These are phyloP conservation scores for Pelobates cultripes DNA, from an alignment of 2,797 vertebrate genomes.

Conservation along the genomic window DNA sequence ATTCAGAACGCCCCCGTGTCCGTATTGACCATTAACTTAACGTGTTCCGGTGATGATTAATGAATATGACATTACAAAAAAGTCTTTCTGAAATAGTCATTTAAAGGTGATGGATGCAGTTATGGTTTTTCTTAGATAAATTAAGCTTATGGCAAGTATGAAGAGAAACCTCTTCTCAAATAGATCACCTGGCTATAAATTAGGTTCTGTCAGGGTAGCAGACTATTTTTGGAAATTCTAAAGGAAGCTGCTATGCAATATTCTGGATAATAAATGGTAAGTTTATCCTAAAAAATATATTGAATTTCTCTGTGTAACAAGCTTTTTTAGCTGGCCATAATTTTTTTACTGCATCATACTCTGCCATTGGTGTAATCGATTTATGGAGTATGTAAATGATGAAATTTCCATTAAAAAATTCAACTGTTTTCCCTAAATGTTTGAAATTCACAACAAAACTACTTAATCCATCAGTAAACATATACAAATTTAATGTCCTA, in stretches of 20 bases:
- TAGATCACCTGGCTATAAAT: constrained; percentile 19
- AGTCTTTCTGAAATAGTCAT: constrained; percentile 36
- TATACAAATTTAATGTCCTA: too few relatives aligned
- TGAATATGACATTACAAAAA: constrained; percentile 47
- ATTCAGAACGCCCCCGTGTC: constrained; percentile 20
- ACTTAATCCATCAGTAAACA: too few relatives aligned
- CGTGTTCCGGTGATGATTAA: constrained; percentile 41
- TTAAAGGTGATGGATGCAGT: constrained; percentile 45
- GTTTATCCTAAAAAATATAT: too few relatives aligned
- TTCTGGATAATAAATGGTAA: neutral
- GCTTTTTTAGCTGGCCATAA: too few relatives aligned
- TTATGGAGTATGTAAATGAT: too few relatives aligned
- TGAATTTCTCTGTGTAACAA: too few relatives aligned
- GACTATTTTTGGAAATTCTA: neutral
- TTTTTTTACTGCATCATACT: too few relatives aligned
- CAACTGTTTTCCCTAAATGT: too few relatives aligned
- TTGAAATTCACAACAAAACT: too few relatives aligned
- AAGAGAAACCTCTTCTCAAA: constrained; percentile 42
- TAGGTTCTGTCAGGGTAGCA: neutral
- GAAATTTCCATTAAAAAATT: too few relatives aligned
- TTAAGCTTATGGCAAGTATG: constrained; percentile 21
- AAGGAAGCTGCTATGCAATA: neutral
- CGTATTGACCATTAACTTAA: constrained; percentile 51
- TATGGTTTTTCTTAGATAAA: constrained; percentile 26
- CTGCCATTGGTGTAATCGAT: too few relatives aligned